Evolutionary conservation across 1,140 invertebrate genomes (phyloP).

Genomic region (Asobara japonica): DNA sequence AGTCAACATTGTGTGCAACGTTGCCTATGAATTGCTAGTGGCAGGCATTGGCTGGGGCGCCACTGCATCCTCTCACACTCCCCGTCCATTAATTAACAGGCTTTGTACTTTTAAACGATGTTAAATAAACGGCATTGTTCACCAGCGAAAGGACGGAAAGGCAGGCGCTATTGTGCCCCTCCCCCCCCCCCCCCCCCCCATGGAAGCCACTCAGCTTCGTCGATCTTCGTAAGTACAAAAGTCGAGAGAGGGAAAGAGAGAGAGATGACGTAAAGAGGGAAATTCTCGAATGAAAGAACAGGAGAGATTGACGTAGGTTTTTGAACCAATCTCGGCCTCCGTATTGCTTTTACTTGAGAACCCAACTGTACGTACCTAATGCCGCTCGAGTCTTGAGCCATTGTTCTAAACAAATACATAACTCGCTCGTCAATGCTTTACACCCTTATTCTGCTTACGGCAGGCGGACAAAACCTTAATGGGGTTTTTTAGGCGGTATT

Average conservation of each 20-base stretch:
- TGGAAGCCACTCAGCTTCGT: slow-evolving; percentile 24
- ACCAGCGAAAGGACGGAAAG: slow-evolving; percentile 61
- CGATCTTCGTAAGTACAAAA: slow-evolving; percentile 7
- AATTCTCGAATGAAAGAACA: not conserved
- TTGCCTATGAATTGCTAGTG: not conserved
- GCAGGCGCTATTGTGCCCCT: slow-evolving; percentile 59
- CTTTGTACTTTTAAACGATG: slow-evolving; percentile 68
- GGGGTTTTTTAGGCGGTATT: slow-evolving; percentile 37
- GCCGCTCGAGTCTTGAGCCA: slow-evolving; percentile 44
- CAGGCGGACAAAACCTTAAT: slow-evolving; percentile 32
- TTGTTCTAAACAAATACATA: slow-evolving; percentile 65
- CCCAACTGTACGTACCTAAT: slow-evolving; percentile 43
- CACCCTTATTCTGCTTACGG: slow-evolving; percentile 38
- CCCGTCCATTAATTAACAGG: slow-evolving; percentile 66
- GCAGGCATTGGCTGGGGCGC: slow-evolving; percentile 3
- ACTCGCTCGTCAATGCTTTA: slow-evolving; percentile 35
- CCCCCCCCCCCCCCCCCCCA: slow-evolving; percentile 45
- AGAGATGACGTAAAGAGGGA: not conserved
- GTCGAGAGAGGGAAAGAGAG: not conserved
- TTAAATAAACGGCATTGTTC: slow-evolving; percentile 67
- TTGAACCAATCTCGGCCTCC: not conserved
- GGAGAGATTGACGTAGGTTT: not conserved
- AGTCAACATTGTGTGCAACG: not conserved
- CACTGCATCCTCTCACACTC: slow-evolving; percentile 31
- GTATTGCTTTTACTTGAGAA: slow-evolving; percentile 48